Base-by-base conservation (phyloP, 1,140 invertebrate genomes). In the Pogonomyrmex californicus region DNA sequence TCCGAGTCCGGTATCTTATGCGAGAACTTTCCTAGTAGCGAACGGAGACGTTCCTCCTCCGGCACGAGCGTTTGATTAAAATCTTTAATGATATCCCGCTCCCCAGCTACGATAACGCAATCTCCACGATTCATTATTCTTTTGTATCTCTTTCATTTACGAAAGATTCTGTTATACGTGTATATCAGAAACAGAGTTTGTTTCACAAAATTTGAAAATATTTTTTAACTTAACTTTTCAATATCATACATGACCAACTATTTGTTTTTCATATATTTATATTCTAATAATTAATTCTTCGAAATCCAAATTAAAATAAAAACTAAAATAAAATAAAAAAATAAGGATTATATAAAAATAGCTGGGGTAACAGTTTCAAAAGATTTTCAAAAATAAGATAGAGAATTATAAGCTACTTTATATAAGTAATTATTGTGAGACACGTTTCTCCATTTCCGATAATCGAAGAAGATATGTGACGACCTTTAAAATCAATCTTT, bases 1-100 rank as follows among this genome's bases (percentile, higher is more conserved):
- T 78, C 81, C 62, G 63, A 89, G 86, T 87, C 82, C 75, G 90
- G 78, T 83, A 91, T 92, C 86, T 91, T 89, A 88, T 90, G 87
- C 76, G 90, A 92, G 91, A 91, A 91, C 93, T 93, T 93, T 92
- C 89, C 92, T 93, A 93, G 89, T 92, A 91, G 70, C 90, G 78
- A 87, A 91, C 92, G 88, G 75, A 68, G 86, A 87, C 89, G 88
- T 90, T 87, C 68, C 87, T 78, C 63, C 87, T 51, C 30, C 79
- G 33, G 41, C 23, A 47, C 66, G 66, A 56, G 71, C 78, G 76
- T 88, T 91, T 93, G 76, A 92, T 93, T 92, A 92, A 92, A 91
- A 87, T 91, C 83, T 63, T 87, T 82, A 88, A 90, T 78, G 86
- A 78, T 76, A n/a, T 60, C 14, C 41, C 12, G 41, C 56, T 49